Evolutionary conservation across 2,888 invertebrate genomes (phyloP).

Genomic region (Cyclophora punctaria): DNA sequence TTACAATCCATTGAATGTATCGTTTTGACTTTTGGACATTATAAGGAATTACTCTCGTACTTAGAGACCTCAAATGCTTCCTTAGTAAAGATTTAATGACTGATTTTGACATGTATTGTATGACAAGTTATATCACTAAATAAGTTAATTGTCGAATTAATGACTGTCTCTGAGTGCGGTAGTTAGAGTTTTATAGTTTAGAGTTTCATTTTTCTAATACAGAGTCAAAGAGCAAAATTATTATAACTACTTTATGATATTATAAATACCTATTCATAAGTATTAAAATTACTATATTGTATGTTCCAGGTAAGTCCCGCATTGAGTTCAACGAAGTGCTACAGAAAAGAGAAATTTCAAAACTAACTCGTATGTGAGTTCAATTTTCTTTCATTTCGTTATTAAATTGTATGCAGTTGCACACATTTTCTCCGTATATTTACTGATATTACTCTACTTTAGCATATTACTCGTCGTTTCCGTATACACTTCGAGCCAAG

Average conservation of each 20-base stretch:
- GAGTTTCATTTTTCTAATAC: neutral
- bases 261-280: neutral
- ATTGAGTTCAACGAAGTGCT: constrained; percentile 2
- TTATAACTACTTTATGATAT: neutral
- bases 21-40: too few species aligned
- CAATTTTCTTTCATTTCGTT: constrained; percentile 31
- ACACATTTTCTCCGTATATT: constrained; percentile 24
- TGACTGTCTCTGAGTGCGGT: too few species aligned
- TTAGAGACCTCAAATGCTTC: too few species aligned
- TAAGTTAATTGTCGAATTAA: too few species aligned
- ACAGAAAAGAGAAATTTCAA: neutral
- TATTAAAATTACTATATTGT: neutral
- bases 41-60: too few species aligned
- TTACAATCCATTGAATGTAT: too few species aligned
- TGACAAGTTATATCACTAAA: too few species aligned
- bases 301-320: constrained; percentile 25
- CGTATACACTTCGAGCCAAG: constrained; percentile 26
- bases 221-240: neutral
- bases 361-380: constrained; percentile 20
- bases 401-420: constrained; percentile 36
- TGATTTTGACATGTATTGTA: too few species aligned
- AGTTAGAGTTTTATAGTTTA: too few species aligned
- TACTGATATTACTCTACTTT: constrained; percentile 38
- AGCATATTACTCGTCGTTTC: constrained; percentile 34
- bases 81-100: too few species aligned